Base-by-base conservation (phyloP, 2,113 vertebrate genomes). In the Melanostigma gelatinosum region DNA sequence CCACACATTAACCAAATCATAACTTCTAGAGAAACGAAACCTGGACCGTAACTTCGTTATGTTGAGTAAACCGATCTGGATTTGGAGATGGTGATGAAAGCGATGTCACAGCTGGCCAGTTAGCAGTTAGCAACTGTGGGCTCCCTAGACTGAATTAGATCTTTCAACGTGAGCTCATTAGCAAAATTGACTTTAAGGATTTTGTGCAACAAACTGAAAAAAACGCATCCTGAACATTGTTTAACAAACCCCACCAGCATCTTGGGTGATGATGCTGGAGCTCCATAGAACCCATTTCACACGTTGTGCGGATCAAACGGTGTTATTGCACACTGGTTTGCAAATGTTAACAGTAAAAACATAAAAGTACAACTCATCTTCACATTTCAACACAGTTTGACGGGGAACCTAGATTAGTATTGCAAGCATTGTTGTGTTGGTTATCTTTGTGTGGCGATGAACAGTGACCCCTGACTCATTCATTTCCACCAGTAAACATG, bases 1-100 rank as follows among this genome's bases (percentile, higher is more conserved):
- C 87, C 92, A 92, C 90, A 89, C 75, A 83, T 88, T 82, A 92
- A 93, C 84, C 83, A 93, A 92, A 93, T 93, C 86, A 83, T 65
- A 68, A 85, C 72, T 79, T 75, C 80, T 82, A 77, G 69, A 87
- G 74, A 62, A 86, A 80, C 72, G 54, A 85, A 82, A 74, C 69
- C 54, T 16, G 54, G 66, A 77, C 38, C 52, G 66, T 73, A 88
- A 61, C 71, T 83, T 70, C 24, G 50, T 68, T 73, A 70, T 62
- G 66, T 46, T 73, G 67, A 86, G 63, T 75, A 82, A 84, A 80
- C 83, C 54, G 32, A 87, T 81, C 68, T 81, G 83, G 85, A 87
- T 75, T 90, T 88, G 75, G 77, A 86, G 72, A 88, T 40, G 63
- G 73, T 84, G 75, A 78, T 83, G 80, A 78, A 72, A 80, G 73